Conservation (phyloP, 2,888 invertebrate genomes). For the Drosophila quinaria region DNA sequence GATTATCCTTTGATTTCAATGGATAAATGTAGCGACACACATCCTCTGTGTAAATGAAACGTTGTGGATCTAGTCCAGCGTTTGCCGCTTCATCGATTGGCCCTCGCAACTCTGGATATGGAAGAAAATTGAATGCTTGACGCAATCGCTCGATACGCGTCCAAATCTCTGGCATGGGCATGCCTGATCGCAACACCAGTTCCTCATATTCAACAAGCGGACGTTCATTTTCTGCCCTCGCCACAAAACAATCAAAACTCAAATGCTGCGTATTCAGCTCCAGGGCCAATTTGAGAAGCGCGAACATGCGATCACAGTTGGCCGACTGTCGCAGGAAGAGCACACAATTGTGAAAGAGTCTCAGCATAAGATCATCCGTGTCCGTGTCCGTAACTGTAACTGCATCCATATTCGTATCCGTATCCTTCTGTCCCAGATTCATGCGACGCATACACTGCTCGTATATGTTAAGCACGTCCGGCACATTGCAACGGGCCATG, state of each 20-base stretch:
- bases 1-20: slow-evolving; percentile 87
- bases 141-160: slow-evolving; percentile 90
- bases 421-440: slow-evolving; percentile 66
- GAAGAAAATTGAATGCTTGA: slow-evolving; percentile 90
- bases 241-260: slow-evolving; percentile 82
- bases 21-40: slow-evolving; percentile 90
- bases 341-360: slow-evolving; percentile 86
- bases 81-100: background rate
- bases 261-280: slow-evolving; percentile 88
- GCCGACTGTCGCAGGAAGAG: slow-evolving; percentile 90
- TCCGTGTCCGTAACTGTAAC: background rate
- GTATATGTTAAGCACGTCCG: slow-evolving; percentile 88
- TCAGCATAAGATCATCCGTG: slow-evolving; percentile 83
- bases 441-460: slow-evolving; percentile 85
- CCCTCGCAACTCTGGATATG: slow-evolving; percentile 83
- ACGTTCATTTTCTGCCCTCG: slow-evolving; percentile 76
- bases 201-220: slow-evolving; percentile 88
- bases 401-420: slow-evolving; percentile 19
- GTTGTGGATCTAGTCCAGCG: slow-evolving; percentile 88
- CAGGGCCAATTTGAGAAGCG: slow-evolving; percentile 89
- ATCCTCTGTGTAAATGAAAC: slow-evolving; percentile 89
- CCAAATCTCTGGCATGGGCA: slow-evolving; percentile 92
- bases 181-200: slow-evolving; percentile 88
- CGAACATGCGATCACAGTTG: slow-evolving; percentile 91
- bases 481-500: slow-evolving; percentile 88